These are phyloP conservation scores for Sciurus niger DNA, from an alignment of 2,113 vertebrate species.

Conservation along the genomic window DNA sequence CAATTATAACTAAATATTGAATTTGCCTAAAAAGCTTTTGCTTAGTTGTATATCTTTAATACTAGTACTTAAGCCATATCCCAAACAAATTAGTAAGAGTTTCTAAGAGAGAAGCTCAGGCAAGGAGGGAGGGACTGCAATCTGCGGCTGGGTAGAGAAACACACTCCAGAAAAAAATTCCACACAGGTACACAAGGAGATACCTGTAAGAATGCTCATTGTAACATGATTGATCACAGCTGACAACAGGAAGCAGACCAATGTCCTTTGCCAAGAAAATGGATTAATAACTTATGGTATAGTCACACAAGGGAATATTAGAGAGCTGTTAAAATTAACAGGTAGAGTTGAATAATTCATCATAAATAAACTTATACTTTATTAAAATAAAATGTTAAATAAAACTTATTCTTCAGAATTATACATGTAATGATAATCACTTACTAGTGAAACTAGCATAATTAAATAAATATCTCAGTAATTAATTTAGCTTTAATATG, in stretches of 20 bases:
- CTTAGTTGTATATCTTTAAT: neutral
- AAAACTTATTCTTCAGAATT: slow-evolving; percentile 6
- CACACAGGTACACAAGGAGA: neutral
- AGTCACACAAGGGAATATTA: neutral
- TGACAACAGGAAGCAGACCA: neutral
- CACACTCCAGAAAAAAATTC: neutral
- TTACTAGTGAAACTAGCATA: neutral
- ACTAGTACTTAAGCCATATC: neutral
- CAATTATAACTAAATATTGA: neutral
- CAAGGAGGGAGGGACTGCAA: neutral
- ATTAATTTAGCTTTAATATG: neutral
- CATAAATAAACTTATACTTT: neutral
- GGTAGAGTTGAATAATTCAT: neutral
- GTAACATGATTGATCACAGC: neutral
- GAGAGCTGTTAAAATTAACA: neutral
- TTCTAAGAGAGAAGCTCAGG: neutral
- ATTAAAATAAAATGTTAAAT: neutral
- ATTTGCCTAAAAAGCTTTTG: neutral
- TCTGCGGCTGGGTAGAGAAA: neutral
- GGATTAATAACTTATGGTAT: neutral
- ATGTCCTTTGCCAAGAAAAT: neutral
- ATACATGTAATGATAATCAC: neutral
- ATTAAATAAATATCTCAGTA: neutral
- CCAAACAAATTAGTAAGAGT: neutral
- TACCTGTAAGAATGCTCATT: neutral